phyloP scores from a whole-genome alignment of 2,797 vertebrate genomes.

The Falco rusticolus region DNA sequence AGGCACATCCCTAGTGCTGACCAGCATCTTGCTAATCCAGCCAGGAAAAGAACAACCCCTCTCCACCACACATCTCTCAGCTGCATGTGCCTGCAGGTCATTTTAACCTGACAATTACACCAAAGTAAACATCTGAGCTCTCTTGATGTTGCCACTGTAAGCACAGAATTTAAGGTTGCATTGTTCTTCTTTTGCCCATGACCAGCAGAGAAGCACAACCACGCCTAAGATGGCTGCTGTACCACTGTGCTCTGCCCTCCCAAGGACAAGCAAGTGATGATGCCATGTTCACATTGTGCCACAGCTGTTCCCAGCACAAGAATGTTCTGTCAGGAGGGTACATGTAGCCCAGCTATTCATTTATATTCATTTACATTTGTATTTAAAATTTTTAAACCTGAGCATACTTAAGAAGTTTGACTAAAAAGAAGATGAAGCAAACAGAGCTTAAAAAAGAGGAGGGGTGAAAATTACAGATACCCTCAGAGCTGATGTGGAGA shows the following conservation, averaged over 20 bases:
- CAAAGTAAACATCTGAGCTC: neutral
- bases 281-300: rapidly evolving
- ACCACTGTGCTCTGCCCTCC: neutral
- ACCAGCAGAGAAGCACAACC: neutral
- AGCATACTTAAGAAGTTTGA: neutral
- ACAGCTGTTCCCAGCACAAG: neutral
- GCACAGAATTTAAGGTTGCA: neutral
- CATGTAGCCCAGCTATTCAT: neutral
- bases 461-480: neutral
- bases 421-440: neutral
- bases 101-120: neutral
- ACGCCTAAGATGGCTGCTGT: neutral
- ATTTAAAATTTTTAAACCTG: neutral
- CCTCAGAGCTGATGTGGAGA: neutral
- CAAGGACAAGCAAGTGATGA: neutral
- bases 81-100: neutral
- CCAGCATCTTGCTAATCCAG: neutral
- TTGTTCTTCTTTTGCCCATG: neutral
- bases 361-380: neutral
- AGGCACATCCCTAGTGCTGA: neutral
- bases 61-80: neutral
- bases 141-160: neutral
- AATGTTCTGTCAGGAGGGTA: neutral
- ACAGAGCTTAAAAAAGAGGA: neutral
- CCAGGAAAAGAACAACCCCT: neutral